Evolutionary conservation across 2,797 vertebrate species (phyloP).

Genomic region (Coccyzus lansbergi): DNA sequence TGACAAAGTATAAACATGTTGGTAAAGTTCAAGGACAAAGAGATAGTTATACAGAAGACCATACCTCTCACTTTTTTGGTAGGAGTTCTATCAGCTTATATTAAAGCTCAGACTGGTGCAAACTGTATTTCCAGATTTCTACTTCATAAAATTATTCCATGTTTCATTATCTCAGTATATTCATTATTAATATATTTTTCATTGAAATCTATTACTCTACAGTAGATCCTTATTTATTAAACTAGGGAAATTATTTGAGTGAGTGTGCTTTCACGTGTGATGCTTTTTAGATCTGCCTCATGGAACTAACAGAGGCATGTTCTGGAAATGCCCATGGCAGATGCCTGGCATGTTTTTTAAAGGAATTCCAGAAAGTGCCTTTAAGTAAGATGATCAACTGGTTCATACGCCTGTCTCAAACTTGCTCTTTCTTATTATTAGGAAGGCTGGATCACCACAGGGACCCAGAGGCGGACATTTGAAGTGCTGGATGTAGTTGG

Average conservation of each 20-base stretch:
- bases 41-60: neutral
- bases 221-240: neutral
- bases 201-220: neutral
- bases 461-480: neutral
- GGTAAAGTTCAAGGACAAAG: neutral
- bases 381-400: neutral
- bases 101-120: neutral
- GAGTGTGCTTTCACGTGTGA: rapidly evolving
- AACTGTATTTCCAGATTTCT: neutral
- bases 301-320: neutral
- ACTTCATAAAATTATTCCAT: neutral
- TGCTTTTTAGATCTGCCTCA: neutral
- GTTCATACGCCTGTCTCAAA: neutral
- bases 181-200: neutral
- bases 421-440: neutral
- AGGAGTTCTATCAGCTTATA: neutral
- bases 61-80: neutral
- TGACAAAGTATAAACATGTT: neutral
- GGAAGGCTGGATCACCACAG: neutral
- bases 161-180: neutral
- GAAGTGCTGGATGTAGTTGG: neutral
- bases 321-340: neutral
- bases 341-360: neutral
- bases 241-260: neutral
- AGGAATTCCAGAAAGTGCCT: neutral